Base-by-base conservation (phyloP, 2,888 invertebrate species). In the Anticlea derivata region DNA sequence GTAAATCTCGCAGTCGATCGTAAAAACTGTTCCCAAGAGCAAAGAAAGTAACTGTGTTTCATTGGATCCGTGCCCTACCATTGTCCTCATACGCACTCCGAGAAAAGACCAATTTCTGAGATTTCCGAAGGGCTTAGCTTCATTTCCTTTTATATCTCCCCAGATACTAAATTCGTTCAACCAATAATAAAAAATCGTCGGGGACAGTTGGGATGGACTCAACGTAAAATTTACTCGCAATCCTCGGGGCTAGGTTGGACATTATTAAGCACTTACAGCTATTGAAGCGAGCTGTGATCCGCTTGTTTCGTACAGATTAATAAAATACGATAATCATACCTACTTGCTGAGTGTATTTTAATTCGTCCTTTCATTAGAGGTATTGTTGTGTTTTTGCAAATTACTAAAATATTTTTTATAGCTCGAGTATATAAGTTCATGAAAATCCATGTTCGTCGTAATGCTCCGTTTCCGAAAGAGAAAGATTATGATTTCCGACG, bases 111-210 rank as follows among this genome's bases (percentile, higher is more conserved):
- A 88, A 88, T 88, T 85, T 86, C 88, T 83, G 75, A 86, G 88
- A 89, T 87, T 88, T 88, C 87, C 88, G 84, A 88, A 88, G 88
- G 88, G 88, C 88, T 87, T 88, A 86, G 86, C 81, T 88, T 88
- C 88, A 88, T 89, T 89, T 88, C 86, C 88, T 89, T 88, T 89
- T 88, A 89, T 88, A 86, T 85, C 87, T 89, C 88, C 88, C 88
- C 74, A 82, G 88, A 86, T 85, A 87, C 86, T 88, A 87, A 87
- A 88, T 88, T 88, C 88, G 86, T 85, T 86, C 85, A 80, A 76
- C 80, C 86, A 86, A 86, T 87, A 87, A 86, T 88, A 87, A 88
- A 88, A 86, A 88, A 87, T 83, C 79, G 83, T 77, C 75, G 73
- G 78, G 80, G 81, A 80, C 86, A 83, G 74, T 77, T 72, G 74